These are phyloP conservation scores for Mormoops blainvillei DNA, from an alignment of 2,113 vertebrate genomes.

Conservation along the genomic window DNA sequence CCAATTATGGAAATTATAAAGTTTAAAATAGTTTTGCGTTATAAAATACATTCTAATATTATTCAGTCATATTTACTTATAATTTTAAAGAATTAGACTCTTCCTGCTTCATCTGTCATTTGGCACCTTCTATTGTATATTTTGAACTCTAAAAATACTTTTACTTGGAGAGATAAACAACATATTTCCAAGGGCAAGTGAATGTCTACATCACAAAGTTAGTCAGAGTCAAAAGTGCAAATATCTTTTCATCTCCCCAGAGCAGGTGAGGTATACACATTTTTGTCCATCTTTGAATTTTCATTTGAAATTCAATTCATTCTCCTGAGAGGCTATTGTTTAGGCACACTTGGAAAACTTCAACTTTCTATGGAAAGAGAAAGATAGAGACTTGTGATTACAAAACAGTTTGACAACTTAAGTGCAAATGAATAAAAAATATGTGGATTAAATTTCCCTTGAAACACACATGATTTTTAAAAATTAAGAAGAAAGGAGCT, in stretches of 20 bases:
- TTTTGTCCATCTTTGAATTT: constrained; percentile 31
- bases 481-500: constrained; percentile 60
- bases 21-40: constrained; percentile 20
- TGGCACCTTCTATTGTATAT: background rate
- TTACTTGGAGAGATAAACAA: background rate
- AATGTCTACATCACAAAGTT: constrained; percentile 22
- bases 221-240: background rate
- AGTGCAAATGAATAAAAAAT: constrained; percentile 70
- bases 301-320: constrained; percentile 34
- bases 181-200: constrained; percentile 26
- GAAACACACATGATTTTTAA: constrained; percentile 65
- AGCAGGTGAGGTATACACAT: constrained; percentile 28
- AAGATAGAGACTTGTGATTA: constrained; percentile 55
- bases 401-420: constrained; percentile 69
- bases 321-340: background rate
- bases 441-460: constrained; percentile 73
- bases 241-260: background rate
- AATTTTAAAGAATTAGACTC: constrained; percentile 19
- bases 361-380: constrained; percentile 29
- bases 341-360: constrained; percentile 33
- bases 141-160: constrained; percentile 32
- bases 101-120: background rate
- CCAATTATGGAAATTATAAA: background rate
- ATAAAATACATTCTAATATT: background rate
- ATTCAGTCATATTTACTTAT: background rate